Base-by-base conservation (phyloP, 1,140 invertebrate species). In the Heliothis subflexa region DNA sequence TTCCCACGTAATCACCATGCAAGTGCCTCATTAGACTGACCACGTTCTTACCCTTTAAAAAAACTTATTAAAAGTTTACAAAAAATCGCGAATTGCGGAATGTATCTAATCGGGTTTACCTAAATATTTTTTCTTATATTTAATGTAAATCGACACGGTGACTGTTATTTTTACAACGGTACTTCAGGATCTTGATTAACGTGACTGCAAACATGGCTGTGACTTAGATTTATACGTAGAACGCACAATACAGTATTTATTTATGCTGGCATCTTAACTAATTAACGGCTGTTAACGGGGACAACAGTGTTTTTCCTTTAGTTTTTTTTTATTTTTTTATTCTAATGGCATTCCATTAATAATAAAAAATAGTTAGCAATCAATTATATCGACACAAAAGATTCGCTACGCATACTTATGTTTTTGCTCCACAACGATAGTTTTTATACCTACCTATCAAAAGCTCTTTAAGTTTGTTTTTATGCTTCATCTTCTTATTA, bases 181-280 rank as follows among this genome's bases (percentile, higher is more conserved):
- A 4, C 47, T 66, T 66, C 18, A 47, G 62, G 40, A 64, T 66
- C 40, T 52, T 70, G 66, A 70, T 70, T 70, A 70, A 68, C 47
- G 64, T 68, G 47, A 50, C 64, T 52, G 9, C 47, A 13, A 52
- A 18, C 18, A 70, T 70, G 52, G 47, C 47, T 52, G 45, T 49
- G 40, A 21, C 45, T 68, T n/a, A 14, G 16, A 70, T 25, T 49
- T 25, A 25, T 25, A 70, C 21, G 21, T 28, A 70, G 47, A 70
- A 70, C 33, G 9, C 47, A 16, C 21, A 70, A 52, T 45, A 33
- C 61, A 70, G 2, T 49, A 70, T 70, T 52, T 70, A 70, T 70
- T 52, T 70, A 70, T 70, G 66, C 66, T 70, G 66, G 66, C 66
- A 70, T 70, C 21, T 21, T 70, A 52, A 50, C 14, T 52, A 18